phyloP scores from a whole-genome alignment of 2,797 vertebrate species.

The Sebastes diploproa region DNA sequence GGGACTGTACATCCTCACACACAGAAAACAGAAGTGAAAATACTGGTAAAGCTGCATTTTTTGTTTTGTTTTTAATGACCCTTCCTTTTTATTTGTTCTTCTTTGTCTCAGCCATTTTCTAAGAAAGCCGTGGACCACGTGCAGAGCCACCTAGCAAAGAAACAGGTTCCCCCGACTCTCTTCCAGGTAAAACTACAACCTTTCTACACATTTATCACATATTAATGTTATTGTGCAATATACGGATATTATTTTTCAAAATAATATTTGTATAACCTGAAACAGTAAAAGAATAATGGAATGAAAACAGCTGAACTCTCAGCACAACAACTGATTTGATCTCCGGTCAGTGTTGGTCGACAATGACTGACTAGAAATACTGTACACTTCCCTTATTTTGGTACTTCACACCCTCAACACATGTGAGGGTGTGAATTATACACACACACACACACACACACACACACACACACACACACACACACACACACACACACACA shows the following conservation, averaged over 20 bases:
- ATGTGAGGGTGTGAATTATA: not conserved
- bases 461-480: not conserved
- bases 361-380: not conserved
- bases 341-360: too few relatives aligned
- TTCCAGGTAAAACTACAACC: slow-evolving; percentile 89
- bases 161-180: slow-evolving; percentile 91
- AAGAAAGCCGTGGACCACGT: slow-evolving; percentile 96
- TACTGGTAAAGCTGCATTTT: slow-evolving; percentile 12
- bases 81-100: slow-evolving; percentile 6
- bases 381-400: not conserved
- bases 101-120: slow-evolving; percentile 88
- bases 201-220: not conserved
- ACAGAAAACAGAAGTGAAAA: slow-evolving; percentile 49
- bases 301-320: not conserved
- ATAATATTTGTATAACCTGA: not conserved
- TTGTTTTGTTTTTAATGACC: slow-evolving; percentile 6
- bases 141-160: slow-evolving; percentile 92
- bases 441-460: not conserved
- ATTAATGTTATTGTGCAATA: too few relatives aligned
- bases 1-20: not conserved
- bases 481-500: not conserved
- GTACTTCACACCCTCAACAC: not conserved
- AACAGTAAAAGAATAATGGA: not conserved
- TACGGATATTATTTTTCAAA: not conserved
- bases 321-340: too few relatives aligned